These are phyloP conservation scores for Gyrodactylus salaris DNA, from an alignment of 1,140 invertebrate genomes.

Conservation along the genomic window DNA sequence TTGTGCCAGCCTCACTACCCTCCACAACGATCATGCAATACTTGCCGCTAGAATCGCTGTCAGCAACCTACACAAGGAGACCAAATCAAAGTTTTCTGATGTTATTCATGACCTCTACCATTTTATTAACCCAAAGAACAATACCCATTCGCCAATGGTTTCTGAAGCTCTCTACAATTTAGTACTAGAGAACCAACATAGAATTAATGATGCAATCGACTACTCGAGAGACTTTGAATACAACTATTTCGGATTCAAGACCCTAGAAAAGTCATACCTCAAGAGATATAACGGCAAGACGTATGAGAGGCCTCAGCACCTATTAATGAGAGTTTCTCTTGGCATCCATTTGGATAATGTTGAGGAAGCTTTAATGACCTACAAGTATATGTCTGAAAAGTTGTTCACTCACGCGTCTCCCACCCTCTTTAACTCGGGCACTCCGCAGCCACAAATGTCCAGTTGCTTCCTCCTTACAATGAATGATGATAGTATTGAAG, in stretches of 20 bases:
- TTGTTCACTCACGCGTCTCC: constrained; percentile 88
- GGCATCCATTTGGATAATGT: constrained; percentile 82
- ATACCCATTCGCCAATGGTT: constrained; percentile 38
- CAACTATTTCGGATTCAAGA: constrained; percentile 92
- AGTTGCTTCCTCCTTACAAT: constrained; percentile 78
- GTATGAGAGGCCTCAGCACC: constrained; percentile 64
- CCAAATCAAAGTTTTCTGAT: constrained; percentile 30
- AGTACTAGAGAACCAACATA: constrained; percentile 37
- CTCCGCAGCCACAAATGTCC: constrained; percentile 48
- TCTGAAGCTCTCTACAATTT: constrained; percentile 45
- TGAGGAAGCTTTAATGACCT: constrained; percentile 63
- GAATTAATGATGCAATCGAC: constrained; percentile 69
- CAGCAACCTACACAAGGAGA: constrained; percentile 82
- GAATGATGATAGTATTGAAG: constrained; percentile 77
- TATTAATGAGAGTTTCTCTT: constrained; percentile 85
- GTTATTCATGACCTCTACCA: constrained; percentile 55
- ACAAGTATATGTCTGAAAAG: constrained; percentile 55
- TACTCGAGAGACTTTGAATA: constrained; percentile 87
- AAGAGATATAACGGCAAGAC: constrained; percentile 59
- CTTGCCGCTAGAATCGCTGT: constrained; percentile 73
- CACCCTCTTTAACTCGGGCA: constrained; percentile 63
- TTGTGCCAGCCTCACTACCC: constrained; percentile 65
- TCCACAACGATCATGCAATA: constrained; percentile 79
- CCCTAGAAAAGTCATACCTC: constrained; percentile 69
- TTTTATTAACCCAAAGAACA: constrained; percentile 36